Percentiles rank a stretch among this genome's conserved stretches.
phyloP scores from a whole-genome alignment of 2,888 invertebrate species.

The Saturnia japonica region DNA sequence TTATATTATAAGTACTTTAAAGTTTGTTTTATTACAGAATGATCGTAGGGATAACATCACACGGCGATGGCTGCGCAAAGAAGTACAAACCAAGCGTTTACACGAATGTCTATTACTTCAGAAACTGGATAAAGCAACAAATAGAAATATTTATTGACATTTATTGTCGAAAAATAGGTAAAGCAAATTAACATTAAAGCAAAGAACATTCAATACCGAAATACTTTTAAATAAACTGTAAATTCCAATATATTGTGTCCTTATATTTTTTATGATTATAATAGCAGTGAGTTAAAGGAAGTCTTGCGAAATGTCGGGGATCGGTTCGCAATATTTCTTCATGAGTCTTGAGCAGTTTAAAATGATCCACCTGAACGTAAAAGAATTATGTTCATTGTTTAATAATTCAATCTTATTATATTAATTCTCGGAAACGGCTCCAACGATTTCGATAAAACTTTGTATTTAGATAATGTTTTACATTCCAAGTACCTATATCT shows the following conservation, averaged over 20 bases:
- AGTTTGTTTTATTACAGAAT: conserved; percentile 41
- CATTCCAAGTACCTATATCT: no score
- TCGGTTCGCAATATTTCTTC: conserved; percentile 42
- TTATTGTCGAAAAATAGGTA: conserved; percentile 33
- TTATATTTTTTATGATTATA: neutral
- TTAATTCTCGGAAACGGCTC: no score
- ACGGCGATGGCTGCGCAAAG: conserved; percentile 65
- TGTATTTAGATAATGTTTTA: no score
- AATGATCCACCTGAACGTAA: conserved; percentile 54
- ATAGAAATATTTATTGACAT: conserved; percentile 35
- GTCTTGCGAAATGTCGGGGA: neutral
- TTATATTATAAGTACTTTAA: neutral
- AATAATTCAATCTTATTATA: no score
- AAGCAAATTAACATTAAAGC: neutral
- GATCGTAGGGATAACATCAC: conserved; percentile 66
- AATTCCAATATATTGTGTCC: neutral
- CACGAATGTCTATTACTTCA: conserved; percentile 56
- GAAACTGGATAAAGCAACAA: conserved; percentile 53
- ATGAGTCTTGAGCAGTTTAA: conserved; percentile 49
- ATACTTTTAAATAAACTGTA: neutral
- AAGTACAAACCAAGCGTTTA: conserved; percentile 63
- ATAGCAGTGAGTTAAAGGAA: neutral
- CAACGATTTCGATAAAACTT: no score
- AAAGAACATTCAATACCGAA: neutral
- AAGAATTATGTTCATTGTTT: conserved; percentile 13